Evolutionary conservation across 2,113 vertebrate species (phyloP).

Genomic region (Sakesphorus luctuosus): DNA sequence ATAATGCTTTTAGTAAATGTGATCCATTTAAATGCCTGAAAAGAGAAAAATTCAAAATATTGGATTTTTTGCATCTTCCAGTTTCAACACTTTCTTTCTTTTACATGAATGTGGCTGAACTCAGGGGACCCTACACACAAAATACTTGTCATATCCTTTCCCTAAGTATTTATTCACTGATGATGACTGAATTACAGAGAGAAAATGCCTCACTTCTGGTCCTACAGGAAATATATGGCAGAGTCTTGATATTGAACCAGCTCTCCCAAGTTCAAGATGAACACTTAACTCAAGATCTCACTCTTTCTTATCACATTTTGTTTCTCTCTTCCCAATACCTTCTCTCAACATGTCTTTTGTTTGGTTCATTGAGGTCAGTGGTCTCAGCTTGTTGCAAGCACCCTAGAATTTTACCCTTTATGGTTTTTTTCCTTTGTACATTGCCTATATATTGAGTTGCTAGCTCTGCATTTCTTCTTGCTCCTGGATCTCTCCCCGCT

Average conservation of each 20-base stretch:
- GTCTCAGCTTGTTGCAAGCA: not conserved
- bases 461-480: constrained; percentile 18
- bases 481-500: not conserved
- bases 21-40: constrained; percentile 23
- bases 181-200: not conserved
- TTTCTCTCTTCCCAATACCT: not conserved
- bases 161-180: not conserved
- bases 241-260: not conserved
- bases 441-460: not conserved
- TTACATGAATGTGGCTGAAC: not conserved
- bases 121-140: not conserved
- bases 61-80: not conserved
- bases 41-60: not conserved
- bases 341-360: not conserved
- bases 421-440: not conserved
- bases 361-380: not conserved
- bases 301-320: not conserved
- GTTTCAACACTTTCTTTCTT: not conserved
- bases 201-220: not conserved
- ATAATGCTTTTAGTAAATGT: constrained; percentile 5
- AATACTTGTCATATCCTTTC: not conserved
- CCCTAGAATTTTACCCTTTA: not conserved
- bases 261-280: not conserved
- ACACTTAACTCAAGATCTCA: not conserved
- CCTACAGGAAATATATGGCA: not conserved